These are phyloP conservation scores for Hydrophis major DNA, from an alignment of 2,797 vertebrate species.

Conservation along the genomic window DNA sequence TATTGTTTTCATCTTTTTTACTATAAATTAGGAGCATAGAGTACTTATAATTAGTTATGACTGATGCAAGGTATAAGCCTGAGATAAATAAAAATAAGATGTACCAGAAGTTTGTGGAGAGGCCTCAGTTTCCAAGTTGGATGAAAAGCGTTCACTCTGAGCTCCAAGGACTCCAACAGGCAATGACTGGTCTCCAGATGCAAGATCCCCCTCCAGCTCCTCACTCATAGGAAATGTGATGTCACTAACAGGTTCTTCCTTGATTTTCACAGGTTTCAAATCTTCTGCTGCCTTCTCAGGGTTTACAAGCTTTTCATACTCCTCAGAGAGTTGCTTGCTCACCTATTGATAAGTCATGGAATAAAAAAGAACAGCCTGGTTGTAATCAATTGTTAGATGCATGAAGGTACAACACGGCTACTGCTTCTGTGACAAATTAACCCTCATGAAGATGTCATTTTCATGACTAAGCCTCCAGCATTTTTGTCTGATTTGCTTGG, in stretches of 20 bases:
- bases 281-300: constrained; percentile 94
- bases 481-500: background rate
- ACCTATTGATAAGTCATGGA: constrained; percentile 74
- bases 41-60: background rate
- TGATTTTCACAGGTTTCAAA: constrained; percentile 88
- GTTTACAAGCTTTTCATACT: constrained; percentile 94
- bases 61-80: background rate
- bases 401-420: constrained; percentile 7
- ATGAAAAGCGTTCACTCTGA: constrained; percentile 84
- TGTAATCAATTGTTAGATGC: constrained; percentile 37
- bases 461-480: background rate
- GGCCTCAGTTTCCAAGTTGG: constrained; percentile 87
- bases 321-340: constrained; percentile 93
- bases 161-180: constrained; percentile 89
- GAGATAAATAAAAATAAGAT: background rate
- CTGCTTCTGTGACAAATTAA: background rate
- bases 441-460: background rate
- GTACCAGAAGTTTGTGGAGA: constrained; percentile 90
- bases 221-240: constrained; percentile 92
- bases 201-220: constrained; percentile 88
- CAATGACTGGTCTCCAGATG: constrained; percentile 89
- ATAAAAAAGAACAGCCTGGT: constrained; percentile 34
- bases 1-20: background rate
- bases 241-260: constrained; percentile 92
- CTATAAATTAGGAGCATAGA: background rate